Evolutionary conservation across 1,140 invertebrate genomes (phyloP).

Genomic region (Chrysomallon squamiferum): DNA sequence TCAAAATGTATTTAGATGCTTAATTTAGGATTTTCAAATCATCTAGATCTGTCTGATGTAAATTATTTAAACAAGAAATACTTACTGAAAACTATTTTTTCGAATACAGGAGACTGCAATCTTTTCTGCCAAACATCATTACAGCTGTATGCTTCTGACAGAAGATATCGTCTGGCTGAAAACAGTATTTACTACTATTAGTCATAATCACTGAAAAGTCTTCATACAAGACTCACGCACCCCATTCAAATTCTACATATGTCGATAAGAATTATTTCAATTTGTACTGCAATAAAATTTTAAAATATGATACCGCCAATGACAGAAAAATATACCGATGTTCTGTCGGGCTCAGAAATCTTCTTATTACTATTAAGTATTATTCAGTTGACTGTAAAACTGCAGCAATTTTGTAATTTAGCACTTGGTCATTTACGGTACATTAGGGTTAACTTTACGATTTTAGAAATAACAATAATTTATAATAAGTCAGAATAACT

Average conservation of each 20-base stretch:
- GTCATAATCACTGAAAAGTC: neutral
- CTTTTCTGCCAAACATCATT: conserved; percentile 19
- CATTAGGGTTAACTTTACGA: no score
- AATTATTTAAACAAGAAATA: neutral
- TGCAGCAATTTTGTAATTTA: no score
- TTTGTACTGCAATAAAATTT: neutral
- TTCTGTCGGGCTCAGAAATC: neutral
- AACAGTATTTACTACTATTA: neutral
- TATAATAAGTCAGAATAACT: no score
- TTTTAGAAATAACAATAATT: no score
- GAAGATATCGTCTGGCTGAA: conserved; percentile 10
- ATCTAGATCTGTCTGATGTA: neutral
- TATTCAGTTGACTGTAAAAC: no score
- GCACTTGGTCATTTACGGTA: no score
- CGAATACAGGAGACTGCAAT: conserved; percentile 10
- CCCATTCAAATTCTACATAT: neutral
- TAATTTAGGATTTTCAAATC: neutral
- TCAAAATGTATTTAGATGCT: neutral
- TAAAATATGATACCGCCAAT: neutral
- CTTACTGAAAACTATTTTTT: conserved; percentile 15
- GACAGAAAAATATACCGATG: neutral
- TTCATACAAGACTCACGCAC: neutral
- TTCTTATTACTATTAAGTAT: no score
- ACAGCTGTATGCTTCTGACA: conserved; percentile 22
- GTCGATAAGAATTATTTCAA: neutral